A percentile compares a stretch with the other conserved stretches of the same genome.
These are phyloP conservation scores for Empis stercorea DNA, from an alignment of 2,888 invertebrate species.

Conservation along the genomic window DNA sequence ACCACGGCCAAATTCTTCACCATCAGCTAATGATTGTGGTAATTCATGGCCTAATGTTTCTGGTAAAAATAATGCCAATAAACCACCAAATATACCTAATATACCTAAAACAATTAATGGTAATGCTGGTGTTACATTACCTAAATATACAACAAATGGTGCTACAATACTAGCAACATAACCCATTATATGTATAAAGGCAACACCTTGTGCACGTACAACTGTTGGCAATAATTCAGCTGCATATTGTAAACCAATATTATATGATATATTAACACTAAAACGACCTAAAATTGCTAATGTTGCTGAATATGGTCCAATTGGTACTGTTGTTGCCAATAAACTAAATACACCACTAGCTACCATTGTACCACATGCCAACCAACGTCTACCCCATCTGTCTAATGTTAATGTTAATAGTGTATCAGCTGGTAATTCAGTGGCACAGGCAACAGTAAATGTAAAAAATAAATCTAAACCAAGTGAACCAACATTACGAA, in stretches of 20 bases:
- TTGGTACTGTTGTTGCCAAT: conserved; percentile 59
- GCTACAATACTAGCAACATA: conserved; percentile 74
- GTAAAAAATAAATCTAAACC: conserved; percentile 74
- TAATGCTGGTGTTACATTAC: conserved; percentile 53
- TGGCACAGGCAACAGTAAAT: conserved; percentile 71
- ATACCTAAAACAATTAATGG: conserved; percentile 68
- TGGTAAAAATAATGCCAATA: conserved; percentile 65
- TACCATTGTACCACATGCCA: conserved; percentile 71
- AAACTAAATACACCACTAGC: conserved; percentile 69
- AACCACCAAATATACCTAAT: conserved; percentile 60
- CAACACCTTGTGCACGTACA: conserved; percentile 75
- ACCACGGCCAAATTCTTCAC: conserved; percentile 69
- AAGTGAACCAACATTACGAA: conserved; percentile 72
- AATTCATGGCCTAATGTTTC: conserved; percentile 77
- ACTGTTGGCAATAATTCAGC: conserved; percentile 80
- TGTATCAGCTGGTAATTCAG: conserved; percentile 74
- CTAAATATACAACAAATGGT: conserved; percentile 74
- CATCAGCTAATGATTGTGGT: conserved; percentile 75
- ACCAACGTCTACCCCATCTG: conserved; percentile 72
- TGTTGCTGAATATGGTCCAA: conserved; percentile 58
- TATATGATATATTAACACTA: conserved; percentile 79
- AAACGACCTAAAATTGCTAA: conserved; percentile 73
- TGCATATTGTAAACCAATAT: conserved; percentile 80
- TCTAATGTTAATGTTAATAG: conserved; percentile 57
- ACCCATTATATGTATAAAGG: conserved; percentile 77